These are phyloP conservation scores for Gymnocephalus cernua DNA, from an alignment of 2,113 vertebrate genomes.

Conservation along the genomic window DNA sequence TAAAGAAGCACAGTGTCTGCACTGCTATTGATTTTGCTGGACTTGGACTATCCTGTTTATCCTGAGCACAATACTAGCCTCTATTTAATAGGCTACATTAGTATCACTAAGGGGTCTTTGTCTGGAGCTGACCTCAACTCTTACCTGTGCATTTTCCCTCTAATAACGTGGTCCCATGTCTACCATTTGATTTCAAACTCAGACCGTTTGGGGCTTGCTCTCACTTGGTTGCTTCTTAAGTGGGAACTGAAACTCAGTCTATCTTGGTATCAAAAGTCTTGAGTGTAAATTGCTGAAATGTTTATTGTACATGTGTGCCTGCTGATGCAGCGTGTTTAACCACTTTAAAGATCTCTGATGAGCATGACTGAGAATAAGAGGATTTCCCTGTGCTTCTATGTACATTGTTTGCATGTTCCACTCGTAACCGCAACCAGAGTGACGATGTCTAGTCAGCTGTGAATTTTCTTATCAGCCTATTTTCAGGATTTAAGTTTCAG, in stretches of 20 bases:
- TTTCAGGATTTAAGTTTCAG: constrained; percentile 11
- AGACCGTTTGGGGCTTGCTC: too few species aligned
- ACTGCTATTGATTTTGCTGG: constrained; percentile 30
- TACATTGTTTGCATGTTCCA: neutral
- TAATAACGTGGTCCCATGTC: neutral
- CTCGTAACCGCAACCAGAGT: neutral
- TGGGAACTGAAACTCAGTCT: neutral
- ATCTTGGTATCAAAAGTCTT: neutral
- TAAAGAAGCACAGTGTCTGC: constrained; percentile 9
- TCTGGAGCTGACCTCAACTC: neutral
- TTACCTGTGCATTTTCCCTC: neutral
- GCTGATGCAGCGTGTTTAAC: constrained; percentile 16
- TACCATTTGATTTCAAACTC: neutral
- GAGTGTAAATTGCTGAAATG: neutral
- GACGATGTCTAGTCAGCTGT: constrained; percentile 1
- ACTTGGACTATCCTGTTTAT: neutral
- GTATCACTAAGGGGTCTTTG: constrained; percentile 8
- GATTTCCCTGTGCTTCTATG: neutral
- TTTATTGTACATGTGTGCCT: neutral
- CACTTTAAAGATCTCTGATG: constrained; percentile 1
- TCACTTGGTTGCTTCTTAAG: neutral
- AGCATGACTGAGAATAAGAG: constrained; percentile 33
- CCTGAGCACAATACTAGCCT: neutral
- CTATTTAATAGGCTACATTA: neutral
- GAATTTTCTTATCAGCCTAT: neutral